Percentiles rank a stretch among this genome's conserved stretches.
Evolutionary conservation across 2,113 vertebrate genomes (phyloP).

Genomic region (Neopipo cinnamomea): DNA sequence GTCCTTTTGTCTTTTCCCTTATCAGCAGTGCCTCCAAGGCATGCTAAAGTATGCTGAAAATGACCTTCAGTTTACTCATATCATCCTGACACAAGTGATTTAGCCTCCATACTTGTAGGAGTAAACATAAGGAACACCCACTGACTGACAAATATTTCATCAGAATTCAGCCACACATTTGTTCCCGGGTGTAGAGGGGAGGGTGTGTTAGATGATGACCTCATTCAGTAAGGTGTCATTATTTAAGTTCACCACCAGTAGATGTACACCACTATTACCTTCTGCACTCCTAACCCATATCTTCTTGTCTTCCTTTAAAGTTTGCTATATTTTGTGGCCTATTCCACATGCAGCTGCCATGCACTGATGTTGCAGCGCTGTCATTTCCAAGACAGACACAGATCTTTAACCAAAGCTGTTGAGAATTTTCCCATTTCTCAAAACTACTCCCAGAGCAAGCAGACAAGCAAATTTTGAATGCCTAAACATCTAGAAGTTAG

Average conservation of each 20-base stretch:
- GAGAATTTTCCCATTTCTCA: neutral
- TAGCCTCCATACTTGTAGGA: slow-evolving; percentile 63
- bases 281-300: neutral
- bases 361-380: neutral
- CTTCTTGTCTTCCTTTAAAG: neutral
- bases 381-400: neutral
- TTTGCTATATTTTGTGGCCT: neutral
- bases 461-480: neutral
- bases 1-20: slow-evolving; percentile 72
- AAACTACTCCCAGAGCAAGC: neutral
- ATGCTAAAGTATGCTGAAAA: slow-evolving; percentile 65
- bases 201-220: neutral
- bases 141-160: slow-evolving; percentile 53
- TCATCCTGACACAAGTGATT: slow-evolving; percentile 69
- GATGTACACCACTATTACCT: neutral
- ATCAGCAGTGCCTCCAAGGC: slow-evolving; percentile 69
- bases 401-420: neutral
- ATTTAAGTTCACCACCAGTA: neutral
- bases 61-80: slow-evolving; percentile 74
- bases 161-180: neutral
- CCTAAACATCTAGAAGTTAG: neutral
- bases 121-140: slow-evolving; percentile 56
- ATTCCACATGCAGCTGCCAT: neutral
- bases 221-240: neutral
- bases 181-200: neutral